Base-by-base conservation (phyloP, 2,888 invertebrate genomes). In the Agonopterix arenella region DNA sequence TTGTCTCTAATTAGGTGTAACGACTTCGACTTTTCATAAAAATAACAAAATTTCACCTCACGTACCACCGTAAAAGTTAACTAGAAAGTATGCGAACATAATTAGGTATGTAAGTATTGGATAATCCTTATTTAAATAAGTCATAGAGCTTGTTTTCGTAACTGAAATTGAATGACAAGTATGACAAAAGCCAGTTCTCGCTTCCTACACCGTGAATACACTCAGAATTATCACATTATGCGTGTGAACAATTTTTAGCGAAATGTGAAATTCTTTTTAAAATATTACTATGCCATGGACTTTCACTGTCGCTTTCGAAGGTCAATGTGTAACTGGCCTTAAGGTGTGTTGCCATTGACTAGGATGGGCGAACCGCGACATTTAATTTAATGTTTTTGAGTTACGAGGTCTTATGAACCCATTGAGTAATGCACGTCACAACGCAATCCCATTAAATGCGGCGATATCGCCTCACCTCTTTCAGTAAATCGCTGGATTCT, bases 281-380 rank as follows among this genome's bases (percentile, higher is more conserved):
- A 59, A 54, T 42, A 11, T 49, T 56, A 57, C 56, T 50, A 53
- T 56, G 42, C 56, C 50, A 53, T 56, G 40, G 44, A 79, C 84
- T 85, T 85, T 85, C 84, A 77, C 84, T 76, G 66, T 72, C 71
- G 60, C 75, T 81, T 76, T 82, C 78, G 62, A 61, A 61, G 74
- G 71, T 76, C 73, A 73, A 57, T 58, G 62, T 61, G 64, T 55
- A 60, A 55, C 58, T 56, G 56, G 57, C 61, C 63, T 65, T 59
- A 56, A 46, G 56, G 28, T 28, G 28, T 28, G 28, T 28, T 28
- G 5, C 28, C 28, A 28, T 28, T 28, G 28, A 28, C 28, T 28
- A 28, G 28, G 28, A 28, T 28, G 28, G 5, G 28, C 28, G 28
- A 28, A 1, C 28, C 28, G 28, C 28, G 28, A 28, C 28, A 18